Percentiles rank a stretch among this genome's conserved stretches.
Conservation (phyloP, 1,140 invertebrate genomes). For the Lordiphosa stackelbergi region DNA sequence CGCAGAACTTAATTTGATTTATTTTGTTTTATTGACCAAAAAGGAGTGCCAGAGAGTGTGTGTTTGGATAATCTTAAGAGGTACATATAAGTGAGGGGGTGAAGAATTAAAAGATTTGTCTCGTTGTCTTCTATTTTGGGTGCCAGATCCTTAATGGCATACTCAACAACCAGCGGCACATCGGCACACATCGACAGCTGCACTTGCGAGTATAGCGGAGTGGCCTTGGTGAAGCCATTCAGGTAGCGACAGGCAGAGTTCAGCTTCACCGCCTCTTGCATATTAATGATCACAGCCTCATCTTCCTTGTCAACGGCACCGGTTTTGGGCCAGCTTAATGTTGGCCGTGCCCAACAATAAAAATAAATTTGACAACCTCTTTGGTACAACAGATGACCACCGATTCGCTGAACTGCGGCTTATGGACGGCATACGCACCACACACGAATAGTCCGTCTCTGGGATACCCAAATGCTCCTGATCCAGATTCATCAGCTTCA, state of each 20-base stretch:
- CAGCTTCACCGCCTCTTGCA: conserved; percentile 98
- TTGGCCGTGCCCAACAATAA: conserved; percentile 95
- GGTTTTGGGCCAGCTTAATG: conserved; percentile 94
- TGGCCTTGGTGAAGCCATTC: conserved; percentile 97
- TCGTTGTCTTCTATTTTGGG: conserved; percentile 97
- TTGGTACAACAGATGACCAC: conserved; percentile 97
- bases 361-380: conserved; percentile 94
- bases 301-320: conserved; percentile 95
- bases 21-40: conserved; percentile 45
- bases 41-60: conserved; percentile 18
- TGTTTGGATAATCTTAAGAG: conserved; percentile 37
- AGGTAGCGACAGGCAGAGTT: conserved; percentile 96
- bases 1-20: too few species aligned
- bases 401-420: conserved; percentile 98
- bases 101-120: conserved; percentile 30
- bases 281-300: conserved; percentile 96
- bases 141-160: conserved; percentile 96
- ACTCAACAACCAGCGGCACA: conserved; percentile 98
- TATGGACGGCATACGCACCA: conserved; percentile 95
- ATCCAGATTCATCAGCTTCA: conserved; percentile 99
- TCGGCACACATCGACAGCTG: conserved; percentile 96
- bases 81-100: conserved; percentile 28
- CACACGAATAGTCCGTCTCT: conserved; percentile 97
- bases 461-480: conserved; percentile 99
- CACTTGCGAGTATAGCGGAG: conserved; percentile 88